Percentiles rank a stretch among this genome's conserved stretches.
Evolutionary conservation across 2,113 vertebrate genomes (phyloP).

Genomic region (Nyctereutes procyonoides): DNA sequence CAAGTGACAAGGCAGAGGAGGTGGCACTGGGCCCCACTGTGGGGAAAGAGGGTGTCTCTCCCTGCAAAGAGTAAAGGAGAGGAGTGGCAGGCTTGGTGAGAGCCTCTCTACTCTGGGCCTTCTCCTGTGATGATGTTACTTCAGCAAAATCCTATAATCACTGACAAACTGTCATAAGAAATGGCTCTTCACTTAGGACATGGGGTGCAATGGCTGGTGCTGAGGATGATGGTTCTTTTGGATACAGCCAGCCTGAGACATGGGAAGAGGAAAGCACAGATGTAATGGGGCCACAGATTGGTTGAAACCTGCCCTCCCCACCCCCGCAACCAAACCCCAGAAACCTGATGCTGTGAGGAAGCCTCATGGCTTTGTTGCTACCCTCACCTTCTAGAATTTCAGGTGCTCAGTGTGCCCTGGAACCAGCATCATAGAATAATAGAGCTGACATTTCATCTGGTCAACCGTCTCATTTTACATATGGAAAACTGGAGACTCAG

Average conservation of each 20-base stretch:
- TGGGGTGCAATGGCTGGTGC: fast-evolving
- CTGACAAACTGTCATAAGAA: not conserved
- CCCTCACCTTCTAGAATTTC: slow-evolving; percentile 48
- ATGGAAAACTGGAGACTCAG: not conserved
- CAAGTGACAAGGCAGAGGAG: slow-evolving; percentile 81
- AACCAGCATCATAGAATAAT: not conserved
- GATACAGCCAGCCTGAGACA: not conserved
- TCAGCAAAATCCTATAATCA: not conserved
- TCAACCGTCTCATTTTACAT: slow-evolving; percentile 32
- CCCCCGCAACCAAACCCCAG: not conserved
- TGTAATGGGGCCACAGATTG: not conserved
- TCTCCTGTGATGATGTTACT: not conserved
- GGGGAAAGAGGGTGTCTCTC: not conserved
- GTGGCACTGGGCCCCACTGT: slow-evolving; percentile 59
- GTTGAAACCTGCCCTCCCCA: not conserved
- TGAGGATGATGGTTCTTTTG: not conserved
- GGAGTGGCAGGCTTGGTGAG: not conserved
- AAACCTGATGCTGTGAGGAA: not conserved
- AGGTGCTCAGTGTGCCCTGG: not conserved
- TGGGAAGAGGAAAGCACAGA: not conserved
- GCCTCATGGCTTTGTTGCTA: not conserved
- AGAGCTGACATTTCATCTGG: slow-evolving; percentile 1
- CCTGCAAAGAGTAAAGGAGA: slow-evolving; percentile 63
- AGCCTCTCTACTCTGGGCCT: not conserved
- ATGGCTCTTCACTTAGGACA: not conserved